These are phyloP conservation scores for Noctilio leporinus DNA, from an alignment of 2,113 vertebrate genomes.

Conservation along the genomic window DNA sequence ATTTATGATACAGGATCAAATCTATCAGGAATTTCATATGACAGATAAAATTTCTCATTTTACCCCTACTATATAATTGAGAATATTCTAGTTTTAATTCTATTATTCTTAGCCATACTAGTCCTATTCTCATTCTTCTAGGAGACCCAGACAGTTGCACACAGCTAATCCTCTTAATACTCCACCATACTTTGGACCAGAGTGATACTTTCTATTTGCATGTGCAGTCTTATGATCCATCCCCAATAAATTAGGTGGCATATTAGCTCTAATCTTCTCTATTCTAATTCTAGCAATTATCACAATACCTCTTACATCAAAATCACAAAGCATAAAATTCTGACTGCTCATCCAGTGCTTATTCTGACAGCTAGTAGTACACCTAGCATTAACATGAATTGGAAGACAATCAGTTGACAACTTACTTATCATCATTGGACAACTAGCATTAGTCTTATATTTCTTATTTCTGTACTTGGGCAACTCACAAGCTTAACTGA, in stretches of 20 bases:
- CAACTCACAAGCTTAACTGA: neutral
- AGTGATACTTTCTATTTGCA: slow-evolving; percentile 30
- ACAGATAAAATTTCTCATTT: neutral
- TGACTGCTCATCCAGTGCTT: neutral
- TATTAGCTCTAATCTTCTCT: neutral
- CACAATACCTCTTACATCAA: neutral
- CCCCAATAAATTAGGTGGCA: neutral
- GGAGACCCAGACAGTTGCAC: slow-evolving; percentile 13
- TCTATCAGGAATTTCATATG: neutral
- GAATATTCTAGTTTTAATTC: neutral
- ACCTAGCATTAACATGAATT: slow-evolving; percentile 6
- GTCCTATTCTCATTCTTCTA: neutral
- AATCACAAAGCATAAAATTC: slow-evolving; percentile 26
- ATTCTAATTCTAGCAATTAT: neutral
- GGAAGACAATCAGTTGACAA: slow-evolving; percentile 13
- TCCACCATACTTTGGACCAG: neutral
- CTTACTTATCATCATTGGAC: neutral
- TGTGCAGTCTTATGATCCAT: neutral
- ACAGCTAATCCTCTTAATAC: neutral
- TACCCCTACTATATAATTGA: neutral
- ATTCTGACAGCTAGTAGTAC: neutral
- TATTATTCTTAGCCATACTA: neutral
- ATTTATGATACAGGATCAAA: neutral
- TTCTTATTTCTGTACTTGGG: neutral
- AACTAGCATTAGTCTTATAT: neutral